Conservation (phyloP, 2,113 vertebrate species). For the Alexandromys fortis region DNA sequence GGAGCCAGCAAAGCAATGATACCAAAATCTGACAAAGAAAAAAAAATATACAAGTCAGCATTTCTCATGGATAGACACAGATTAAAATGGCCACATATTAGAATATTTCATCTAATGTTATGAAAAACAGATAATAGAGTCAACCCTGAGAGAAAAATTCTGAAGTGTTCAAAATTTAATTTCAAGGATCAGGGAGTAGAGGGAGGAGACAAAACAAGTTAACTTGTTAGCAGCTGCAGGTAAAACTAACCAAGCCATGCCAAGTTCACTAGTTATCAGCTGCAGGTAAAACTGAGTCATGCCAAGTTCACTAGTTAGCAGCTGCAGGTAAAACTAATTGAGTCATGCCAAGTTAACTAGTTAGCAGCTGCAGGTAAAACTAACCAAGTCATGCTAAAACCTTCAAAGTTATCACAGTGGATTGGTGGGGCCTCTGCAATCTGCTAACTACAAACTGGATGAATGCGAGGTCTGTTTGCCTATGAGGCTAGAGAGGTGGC, state of each 20-base stretch:
- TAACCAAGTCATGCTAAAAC: background rate
- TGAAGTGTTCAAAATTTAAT: background rate
- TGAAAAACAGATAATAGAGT: background rate
- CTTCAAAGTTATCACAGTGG: background rate
- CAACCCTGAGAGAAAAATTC: background rate
- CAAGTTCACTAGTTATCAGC: no score
- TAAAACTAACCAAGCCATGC: background rate
- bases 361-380: background rate
- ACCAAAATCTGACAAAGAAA: background rate
- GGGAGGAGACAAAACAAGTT: background rate
- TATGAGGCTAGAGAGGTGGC: background rate
- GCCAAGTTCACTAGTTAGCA: no score
- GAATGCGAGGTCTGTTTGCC: background rate
- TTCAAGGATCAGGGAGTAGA: background rate
- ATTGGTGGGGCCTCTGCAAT: background rate
- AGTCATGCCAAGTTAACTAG: no score
- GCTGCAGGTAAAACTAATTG: no score
- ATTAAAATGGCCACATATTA: background rate
- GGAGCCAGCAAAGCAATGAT: background rate
- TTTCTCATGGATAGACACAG: background rate
- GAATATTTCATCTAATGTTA: background rate
- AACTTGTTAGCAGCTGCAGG: background rate
- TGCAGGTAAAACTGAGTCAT: no score
- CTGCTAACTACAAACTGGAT: background rate
- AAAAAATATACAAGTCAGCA: background rate